Base-by-base conservation (phyloP, 2,888 invertebrate species). In the Lordiphosa andalusiaca region DNA sequence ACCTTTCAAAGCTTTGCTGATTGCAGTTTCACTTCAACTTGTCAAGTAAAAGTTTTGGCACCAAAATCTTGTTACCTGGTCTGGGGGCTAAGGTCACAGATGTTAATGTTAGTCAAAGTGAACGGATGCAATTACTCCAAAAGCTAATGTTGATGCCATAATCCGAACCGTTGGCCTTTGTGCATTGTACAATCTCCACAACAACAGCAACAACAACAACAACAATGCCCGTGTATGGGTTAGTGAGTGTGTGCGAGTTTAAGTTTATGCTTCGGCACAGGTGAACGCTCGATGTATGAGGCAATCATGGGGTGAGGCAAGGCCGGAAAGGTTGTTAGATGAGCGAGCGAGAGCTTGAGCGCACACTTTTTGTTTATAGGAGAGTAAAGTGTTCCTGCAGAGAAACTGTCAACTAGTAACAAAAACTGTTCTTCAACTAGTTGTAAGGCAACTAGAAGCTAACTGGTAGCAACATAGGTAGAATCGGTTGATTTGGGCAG, bases 111-210 rank as follows among this genome's bases (percentile, higher is more conserved):
- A 44, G 50, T 46, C 80, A 82, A 76, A 76, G 75, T 76, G 75
- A 76, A 75, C 83, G 75, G 71, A 78, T 82, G 71, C 71, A 78
- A 42, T 74, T 57, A 60, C 49, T 63, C 44, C 55, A 64, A 35
- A 56, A 64, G 73, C 53, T 33, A 47, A 46, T 52, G 53, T 55
- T 61, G 53, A 61, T 58, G 69, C 38, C 50, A 33, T 37, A 39
- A 40, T 33, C 19, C 39, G 40, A 30, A 39, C 50, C 39, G 46
- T 44, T 74, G 85, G 61, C 73, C 83, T 73, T 64, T 70, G 52
- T 53, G 58, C 73, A 53, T 44, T 75, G 53, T 49, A 55, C 55
- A 64, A 47, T 47, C 47, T 47, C 30, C 30, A 9, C 30, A 42
- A 21, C 39, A 10, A 38, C 57, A 40, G 25, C 30, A 10, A 35